A percentile compares a stretch with the other conserved stretches of the same genome.
phyloP scores from a whole-genome alignment of 2,797 vertebrate genomes.

The Argya squamiceps region DNA sequence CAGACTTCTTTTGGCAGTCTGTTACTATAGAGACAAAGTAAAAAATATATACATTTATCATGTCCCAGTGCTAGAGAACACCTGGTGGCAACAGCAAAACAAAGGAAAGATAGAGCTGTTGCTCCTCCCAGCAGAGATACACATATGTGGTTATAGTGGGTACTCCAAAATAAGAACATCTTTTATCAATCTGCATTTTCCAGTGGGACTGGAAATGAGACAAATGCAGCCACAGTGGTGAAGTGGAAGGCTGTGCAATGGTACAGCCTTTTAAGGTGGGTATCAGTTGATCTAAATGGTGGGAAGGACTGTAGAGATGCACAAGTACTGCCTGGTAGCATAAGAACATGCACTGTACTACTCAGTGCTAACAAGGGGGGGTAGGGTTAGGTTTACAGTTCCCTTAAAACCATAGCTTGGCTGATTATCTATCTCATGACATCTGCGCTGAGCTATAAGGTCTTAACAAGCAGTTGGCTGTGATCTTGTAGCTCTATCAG shows the following conservation, averaged over 20 bases:
- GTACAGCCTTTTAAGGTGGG: background rate
- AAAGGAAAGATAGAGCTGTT: background rate
- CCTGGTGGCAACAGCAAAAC: background rate
- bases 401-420: background rate
- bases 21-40: slow-evolving; percentile 37
- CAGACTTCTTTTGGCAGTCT: background rate
- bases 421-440: background rate
- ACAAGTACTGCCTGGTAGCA: background rate
- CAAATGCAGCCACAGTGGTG: background rate
- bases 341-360: background rate
- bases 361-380: background rate
- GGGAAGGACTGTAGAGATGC: background rate
- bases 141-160: background rate
- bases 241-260: background rate
- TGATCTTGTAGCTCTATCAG: background rate
- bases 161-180: background rate
- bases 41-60: background rate
- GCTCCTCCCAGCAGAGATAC: background rate
- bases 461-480: background rate
- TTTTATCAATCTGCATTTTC: background rate
- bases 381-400: background rate
- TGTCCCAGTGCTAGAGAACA: background rate
- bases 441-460: background rate
- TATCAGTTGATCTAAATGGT: background rate
- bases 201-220: background rate